A percentile compares a stretch with the other conserved stretches of the same genome.
These are phyloP conservation scores for Macrotis lagotis DNA, from an alignment of 2,113 vertebrate species.

Conservation along the genomic window DNA sequence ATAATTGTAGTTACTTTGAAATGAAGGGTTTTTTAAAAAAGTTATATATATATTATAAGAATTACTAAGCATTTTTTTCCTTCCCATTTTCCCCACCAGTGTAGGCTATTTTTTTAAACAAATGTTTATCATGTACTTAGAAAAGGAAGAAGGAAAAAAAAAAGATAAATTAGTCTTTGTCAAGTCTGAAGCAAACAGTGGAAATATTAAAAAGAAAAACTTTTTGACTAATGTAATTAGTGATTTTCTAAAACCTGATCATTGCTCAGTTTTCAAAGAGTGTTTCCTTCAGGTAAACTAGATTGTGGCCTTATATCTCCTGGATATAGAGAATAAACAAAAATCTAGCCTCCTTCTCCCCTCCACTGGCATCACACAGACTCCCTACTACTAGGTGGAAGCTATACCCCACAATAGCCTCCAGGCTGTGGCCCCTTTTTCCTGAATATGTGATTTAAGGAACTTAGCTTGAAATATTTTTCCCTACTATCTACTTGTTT, in stretches of 20 bases:
- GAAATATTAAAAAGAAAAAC: neutral
- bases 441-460: neutral
- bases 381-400: conserved; percentile 68
- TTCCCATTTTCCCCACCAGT: too few relatives aligned
- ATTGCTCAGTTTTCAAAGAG: conserved; percentile 30
- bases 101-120: neutral
- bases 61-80: neutral
- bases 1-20: neutral
- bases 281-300: neutral
- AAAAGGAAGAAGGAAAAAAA: conserved; percentile 9
- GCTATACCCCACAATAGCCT: conserved; percentile 16
- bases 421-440: neutral
- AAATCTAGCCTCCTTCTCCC: neutral
- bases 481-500: neutral
- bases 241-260: conserved; percentile 5
- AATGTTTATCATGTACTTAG: neutral
- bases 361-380: neutral
- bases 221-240: neutral
- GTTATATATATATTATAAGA: too few relatives aligned
- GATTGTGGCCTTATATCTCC: neutral
- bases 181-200: neutral
- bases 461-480: neutral
- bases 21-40: neutral
- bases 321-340: neutral
- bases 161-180: conserved; percentile 26